A percentile compares a stretch with the other conserved stretches of the same genome.
phyloP scores from a whole-genome alignment of 2,888 invertebrate genomes.

The Periphyllus acericola region DNA sequence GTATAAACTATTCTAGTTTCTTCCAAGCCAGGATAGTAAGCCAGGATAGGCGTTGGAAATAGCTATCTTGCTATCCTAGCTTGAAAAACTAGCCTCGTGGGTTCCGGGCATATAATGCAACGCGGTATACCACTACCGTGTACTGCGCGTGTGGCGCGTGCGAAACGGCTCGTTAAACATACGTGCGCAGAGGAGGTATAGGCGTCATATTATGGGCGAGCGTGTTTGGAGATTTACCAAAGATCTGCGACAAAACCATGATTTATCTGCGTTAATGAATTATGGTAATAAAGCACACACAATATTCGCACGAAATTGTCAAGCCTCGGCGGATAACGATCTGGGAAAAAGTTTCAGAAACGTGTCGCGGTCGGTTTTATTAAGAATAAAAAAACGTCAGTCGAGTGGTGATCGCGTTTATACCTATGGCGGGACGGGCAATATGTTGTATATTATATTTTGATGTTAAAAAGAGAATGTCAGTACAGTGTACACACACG shows the following conservation, averaged over 20 bases:
- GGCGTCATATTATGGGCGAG: too few relatives aligned
- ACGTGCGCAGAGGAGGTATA: too few relatives aligned
- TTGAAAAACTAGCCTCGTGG: too few relatives aligned
- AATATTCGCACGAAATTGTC: constrained; percentile 41
- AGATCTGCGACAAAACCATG: constrained; percentile 27
- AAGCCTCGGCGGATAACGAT: constrained; percentile 23
- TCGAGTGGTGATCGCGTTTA: background rate
- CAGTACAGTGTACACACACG: background rate
- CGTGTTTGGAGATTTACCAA: constrained; percentile 48
- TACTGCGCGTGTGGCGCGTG: background rate
- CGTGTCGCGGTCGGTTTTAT: constrained; percentile 39
- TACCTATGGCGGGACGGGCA: background rate
- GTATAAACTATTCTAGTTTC: too few relatives aligned
- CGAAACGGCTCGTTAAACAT: background rate
- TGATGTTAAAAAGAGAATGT: constrained; percentile 32
- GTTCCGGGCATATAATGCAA: background rate
- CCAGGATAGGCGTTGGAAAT: too few relatives aligned
- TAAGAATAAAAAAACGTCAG: constrained; percentile 46
- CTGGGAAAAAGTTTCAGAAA: constrained; percentile 40
- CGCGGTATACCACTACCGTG: too few relatives aligned
- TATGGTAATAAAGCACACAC: constrained; percentile 42
- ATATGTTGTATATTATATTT: constrained; percentile 33
- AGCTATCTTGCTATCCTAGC: too few relatives aligned
- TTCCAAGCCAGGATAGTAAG: too few relatives aligned
- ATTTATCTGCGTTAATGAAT: constrained; percentile 37